These are phyloP conservation scores for Callithrix jacchus DNA, from an alignment of 2,113 vertebrate species.

Conservation along the genomic window DNA sequence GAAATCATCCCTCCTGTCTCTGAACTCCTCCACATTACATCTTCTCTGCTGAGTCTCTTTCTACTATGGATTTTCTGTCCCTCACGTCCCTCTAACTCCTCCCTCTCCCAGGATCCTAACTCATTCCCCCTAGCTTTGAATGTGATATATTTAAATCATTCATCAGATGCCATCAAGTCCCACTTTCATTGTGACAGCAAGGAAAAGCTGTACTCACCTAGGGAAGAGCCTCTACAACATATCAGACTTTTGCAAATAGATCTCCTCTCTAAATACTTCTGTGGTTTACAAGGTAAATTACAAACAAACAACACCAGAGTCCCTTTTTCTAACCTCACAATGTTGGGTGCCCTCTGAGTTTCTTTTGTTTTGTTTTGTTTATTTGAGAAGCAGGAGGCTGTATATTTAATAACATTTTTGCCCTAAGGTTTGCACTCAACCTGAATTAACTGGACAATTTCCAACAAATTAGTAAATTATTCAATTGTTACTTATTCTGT, in stretches of 20 bases:
- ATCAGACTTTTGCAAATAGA: neutral
- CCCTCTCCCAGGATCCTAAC: neutral
- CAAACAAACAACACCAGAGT: neutral
- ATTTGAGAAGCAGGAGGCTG: neutral
- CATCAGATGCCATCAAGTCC: neutral
- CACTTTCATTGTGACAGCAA: neutral
- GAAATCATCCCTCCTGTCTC: neutral
- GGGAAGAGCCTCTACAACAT: neutral
- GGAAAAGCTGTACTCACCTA: neutral
- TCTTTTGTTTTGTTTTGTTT: neutral
- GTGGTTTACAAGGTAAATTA: neutral
- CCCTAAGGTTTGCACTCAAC: neutral
- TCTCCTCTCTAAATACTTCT: neutral
- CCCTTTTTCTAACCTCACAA: neutral
- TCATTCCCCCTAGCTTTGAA: neutral
- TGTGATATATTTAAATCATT: neutral
- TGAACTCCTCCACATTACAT: neutral
- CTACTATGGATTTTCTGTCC: neutral
- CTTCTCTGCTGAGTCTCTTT: neutral
- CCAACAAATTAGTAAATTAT: neutral
- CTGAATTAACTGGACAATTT: neutral
- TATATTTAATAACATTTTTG: neutral
- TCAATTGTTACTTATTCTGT: constrained; percentile 18
- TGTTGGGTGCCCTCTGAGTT: neutral
- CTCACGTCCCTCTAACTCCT: neutral